Evolutionary conservation across 2,113 vertebrate species (phyloP), one percentile per base, ranked within the genome.

Genomic region (Mesocricetus auratus): DNA sequence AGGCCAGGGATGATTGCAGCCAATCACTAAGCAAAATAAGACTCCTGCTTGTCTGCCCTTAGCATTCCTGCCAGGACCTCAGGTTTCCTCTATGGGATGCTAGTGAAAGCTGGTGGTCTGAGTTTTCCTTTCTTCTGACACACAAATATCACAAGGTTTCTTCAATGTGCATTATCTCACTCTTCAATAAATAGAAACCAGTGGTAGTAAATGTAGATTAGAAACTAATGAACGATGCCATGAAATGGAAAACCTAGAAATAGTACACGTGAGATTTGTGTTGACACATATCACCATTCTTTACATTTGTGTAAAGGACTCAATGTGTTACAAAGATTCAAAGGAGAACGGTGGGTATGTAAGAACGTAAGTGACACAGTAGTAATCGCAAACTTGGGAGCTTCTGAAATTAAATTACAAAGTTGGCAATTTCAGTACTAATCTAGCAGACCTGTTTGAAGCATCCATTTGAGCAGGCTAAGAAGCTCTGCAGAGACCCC

Each of bases 371-470:
- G 22, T 42, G 7, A 58, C 6, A 42, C 74, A 93, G 8, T 31
- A 7, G 21, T 36, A 85, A 56, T 39, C 26, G 31, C 62, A 89
- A 93, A 68, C 29, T 60, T 64, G 9, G 29, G 19, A 17, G 83
- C n/a, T 92, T 50, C 47, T 79, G 29, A 9, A 83, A 77, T 68
- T 69, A 94, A 82, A 93, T 74, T 36, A 85, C 7, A 74, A 88
- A 89, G 22, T 78, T 91, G 66, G 33, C 89, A 77, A 73, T 29
- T 68, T 93, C 24, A 47, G 85, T 81, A 75, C 39, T 17, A 8
- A 22, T 19, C 42, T 0, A 45, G 53, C 74, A 47, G 11, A 45
- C 74, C 19, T 33, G 73, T 26, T 62, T 62, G 39, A 89, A 81
- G 42, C 45, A 69, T 39, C 21, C 50, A 60, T 74, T 19, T 53